Evolutionary conservation across 1,140 invertebrate species (phyloP), one percentile per base, ranked within the genome.

Genomic region (Drosophila teissieri): DNA sequence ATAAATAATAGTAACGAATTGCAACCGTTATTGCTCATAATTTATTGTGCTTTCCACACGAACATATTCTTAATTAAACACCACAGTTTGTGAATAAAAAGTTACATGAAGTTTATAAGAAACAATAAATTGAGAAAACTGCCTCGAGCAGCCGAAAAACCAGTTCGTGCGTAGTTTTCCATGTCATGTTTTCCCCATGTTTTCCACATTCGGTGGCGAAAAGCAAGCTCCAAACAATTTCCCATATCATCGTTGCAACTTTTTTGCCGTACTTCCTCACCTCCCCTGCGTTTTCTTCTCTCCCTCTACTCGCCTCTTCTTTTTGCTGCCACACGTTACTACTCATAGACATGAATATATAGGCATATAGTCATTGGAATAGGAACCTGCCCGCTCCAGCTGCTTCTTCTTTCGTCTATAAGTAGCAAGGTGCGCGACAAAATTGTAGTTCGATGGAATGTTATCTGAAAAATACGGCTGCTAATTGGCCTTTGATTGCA

Each of bases 391-490:
- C 74, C 48, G 48, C 48, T 78, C 84, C 80, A 86, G 78, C 83
- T 78, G 56, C 51, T 65, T 62, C 80, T 86, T 74, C 78, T 86
- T 74, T 58, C 73, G 74, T 49, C 60, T 77, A 83, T 70, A 77
- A 88, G 82, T 73, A 69, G 62, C 64, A 86, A 82, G 62, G 75
- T 86, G 85, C 83, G 73, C 42, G 73, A 65, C 73, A 24, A 12
- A 48, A 24, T 12, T 45, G 42, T 22, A 45, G 8, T 10, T 24
- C 2, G 10, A 14, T 14, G 37, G 37, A 39, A 31, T 31, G 31
- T 39, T 39, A 14, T 14, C 12, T 39, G 12, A 39, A 14, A 39
- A 39, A 31, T 31, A 7, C 7, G 24, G 24, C 24, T 24, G 24
- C 24, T 24, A 24, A 24, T 24, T 24, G 24, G 24, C 24, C 22